Conservation (phyloP, 2,113 vertebrate genomes). For the Athene cunicularia region DNA sequence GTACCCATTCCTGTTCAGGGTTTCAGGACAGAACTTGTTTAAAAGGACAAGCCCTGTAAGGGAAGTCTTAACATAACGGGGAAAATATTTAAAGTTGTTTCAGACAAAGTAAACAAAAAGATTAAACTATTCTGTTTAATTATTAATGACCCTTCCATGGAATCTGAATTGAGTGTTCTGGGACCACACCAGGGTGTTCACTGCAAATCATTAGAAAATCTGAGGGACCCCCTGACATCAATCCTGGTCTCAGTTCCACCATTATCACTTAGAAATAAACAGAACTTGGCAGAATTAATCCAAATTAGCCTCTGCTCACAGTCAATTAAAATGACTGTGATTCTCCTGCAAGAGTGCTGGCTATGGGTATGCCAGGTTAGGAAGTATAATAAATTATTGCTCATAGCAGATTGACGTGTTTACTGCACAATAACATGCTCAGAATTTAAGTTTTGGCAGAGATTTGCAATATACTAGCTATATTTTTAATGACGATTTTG, state of each 20-base stretch:
- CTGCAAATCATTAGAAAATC: neutral
- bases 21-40: slow-evolving; percentile 76
- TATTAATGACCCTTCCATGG: neutral
- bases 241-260: neutral
- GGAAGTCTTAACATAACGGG: slow-evolving; percentile 31
- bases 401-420: neutral
- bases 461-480: neutral
- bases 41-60: slow-evolving; percentile 54
- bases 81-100: slow-evolving; percentile 43
- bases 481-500: neutral
- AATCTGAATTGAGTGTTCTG: neutral
- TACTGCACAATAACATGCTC: neutral
- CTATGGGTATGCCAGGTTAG: neutral
- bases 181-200: neutral
- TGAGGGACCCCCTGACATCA: neutral
- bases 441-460: neutral
- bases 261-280: neutral
- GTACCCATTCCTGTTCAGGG: slow-evolving; percentile 48
- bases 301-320: neutral
- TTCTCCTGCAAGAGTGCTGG: neutral
- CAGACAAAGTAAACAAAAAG: slow-evolving; percentile 8
- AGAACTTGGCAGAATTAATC: neutral
- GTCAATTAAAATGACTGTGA: neutral
- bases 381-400: neutral
- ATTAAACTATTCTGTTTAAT: neutral